phyloP scores from a whole-genome alignment of 2,797 vertebrate species.

The Helostoma temminkii region DNA sequence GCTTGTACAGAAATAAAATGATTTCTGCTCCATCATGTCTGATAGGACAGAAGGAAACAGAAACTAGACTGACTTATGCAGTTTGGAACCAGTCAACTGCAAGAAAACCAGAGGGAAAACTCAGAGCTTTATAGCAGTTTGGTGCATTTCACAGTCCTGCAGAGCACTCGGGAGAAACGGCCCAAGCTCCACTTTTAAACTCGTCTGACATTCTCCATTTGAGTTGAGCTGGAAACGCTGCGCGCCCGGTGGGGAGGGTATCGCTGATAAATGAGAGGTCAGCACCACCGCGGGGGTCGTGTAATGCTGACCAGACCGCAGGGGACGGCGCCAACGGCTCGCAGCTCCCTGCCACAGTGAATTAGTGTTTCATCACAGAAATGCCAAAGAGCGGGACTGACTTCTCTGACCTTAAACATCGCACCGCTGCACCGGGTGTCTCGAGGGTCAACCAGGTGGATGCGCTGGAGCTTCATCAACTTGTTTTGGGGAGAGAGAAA shows the following conservation, averaged over 20 bases:
- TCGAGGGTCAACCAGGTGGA: slow-evolving; percentile 35
- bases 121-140: background rate
- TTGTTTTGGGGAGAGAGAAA: background rate
- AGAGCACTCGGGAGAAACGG: slow-evolving; percentile 29
- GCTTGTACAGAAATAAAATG: background rate
- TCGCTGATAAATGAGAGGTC: slow-evolving; percentile 61
- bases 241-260: slow-evolving; percentile 41
- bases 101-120: background rate
- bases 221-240: slow-evolving; percentile 41
- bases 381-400: background rate
- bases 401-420: slow-evolving; percentile 7
- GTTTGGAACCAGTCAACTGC: slow-evolving; percentile 6
- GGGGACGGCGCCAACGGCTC: background rate
- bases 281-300: slow-evolving; percentile 2
- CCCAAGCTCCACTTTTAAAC: slow-evolving; percentile 43
- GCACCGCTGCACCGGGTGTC: slow-evolving; percentile 10
- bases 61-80: background rate
- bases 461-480: background rate
- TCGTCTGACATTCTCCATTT: slow-evolving; percentile 37
- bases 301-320: slow-evolving; percentile 6
- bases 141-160: slow-evolving; percentile 39
- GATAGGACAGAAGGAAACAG: slow-evolving; percentile 7
- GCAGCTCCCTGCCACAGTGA: slow-evolving; percentile 16
- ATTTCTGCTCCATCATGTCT: slow-evolving; percentile 26
- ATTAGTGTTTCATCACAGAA: slow-evolving; percentile 30